Percentiles rank a stretch among this genome's conserved stretches.
These are phyloP conservation scores for Coenonympha glycerion DNA, from an alignment of 2,888 invertebrate genomes.

Conservation along the genomic window DNA sequence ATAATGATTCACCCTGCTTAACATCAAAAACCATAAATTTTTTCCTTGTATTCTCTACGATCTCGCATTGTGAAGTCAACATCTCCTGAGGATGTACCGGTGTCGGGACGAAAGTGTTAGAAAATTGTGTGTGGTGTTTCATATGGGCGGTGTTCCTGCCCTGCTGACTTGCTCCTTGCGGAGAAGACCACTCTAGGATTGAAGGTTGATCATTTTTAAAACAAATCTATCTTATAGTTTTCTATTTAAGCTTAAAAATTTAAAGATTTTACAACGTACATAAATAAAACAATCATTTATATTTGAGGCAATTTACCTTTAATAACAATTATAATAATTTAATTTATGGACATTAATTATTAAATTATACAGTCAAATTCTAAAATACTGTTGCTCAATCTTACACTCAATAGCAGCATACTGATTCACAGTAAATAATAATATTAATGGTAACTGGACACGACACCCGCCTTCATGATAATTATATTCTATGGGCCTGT, in stretches of 20 bases:
- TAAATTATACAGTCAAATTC: slow-evolving; percentile 71
- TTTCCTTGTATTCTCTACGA: too few relatives aligned
- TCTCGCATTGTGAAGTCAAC: too few relatives aligned
- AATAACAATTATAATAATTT: slow-evolving; percentile 55
- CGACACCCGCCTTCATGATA: slow-evolving; percentile 20
- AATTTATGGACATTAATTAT: slow-evolving; percentile 60
- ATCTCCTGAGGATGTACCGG: too few relatives aligned
- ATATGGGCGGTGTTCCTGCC: too few relatives aligned
- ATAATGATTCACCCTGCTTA: too few relatives aligned
- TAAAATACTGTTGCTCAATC: slow-evolving; percentile 71
- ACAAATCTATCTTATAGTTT: background rate
- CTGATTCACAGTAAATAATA: slow-evolving; percentile 58
- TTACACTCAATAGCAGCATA: slow-evolving; percentile 54
- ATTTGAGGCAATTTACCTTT: slow-evolving; percentile 56
- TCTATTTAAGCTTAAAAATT: slow-evolving; percentile 11
- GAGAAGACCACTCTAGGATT: too few relatives aligned
- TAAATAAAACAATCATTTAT: slow-evolving; percentile 41
- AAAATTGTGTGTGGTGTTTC: too few relatives aligned
- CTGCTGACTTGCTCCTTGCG: too few relatives aligned
- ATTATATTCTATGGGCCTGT: slow-evolving; percentile 7
- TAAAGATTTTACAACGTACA: slow-evolving; percentile 8
- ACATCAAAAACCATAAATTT: too few relatives aligned
- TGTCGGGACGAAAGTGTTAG: too few relatives aligned
- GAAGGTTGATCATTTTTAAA: background rate
- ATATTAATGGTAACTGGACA: slow-evolving; percentile 41